Evolutionary conservation across 2,113 vertebrate genomes (phyloP).

Genomic region (Heteronetta atricapilla): DNA sequence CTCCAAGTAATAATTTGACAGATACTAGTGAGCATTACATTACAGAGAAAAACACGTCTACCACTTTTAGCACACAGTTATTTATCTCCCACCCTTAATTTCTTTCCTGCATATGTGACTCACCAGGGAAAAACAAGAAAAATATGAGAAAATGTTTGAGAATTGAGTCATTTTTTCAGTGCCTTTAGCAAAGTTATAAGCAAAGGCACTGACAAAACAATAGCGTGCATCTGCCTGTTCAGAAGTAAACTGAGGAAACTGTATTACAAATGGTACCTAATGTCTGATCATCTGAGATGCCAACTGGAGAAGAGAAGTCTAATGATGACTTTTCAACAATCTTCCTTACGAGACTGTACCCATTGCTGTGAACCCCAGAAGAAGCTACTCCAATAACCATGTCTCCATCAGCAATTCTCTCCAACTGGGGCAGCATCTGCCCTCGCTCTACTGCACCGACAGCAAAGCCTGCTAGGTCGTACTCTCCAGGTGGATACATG

Average conservation of each 20-base stretch:
- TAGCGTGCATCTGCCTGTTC: background rate
- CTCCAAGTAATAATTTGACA: background rate
- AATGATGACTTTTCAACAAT: slow-evolving; percentile 83
- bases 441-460: slow-evolving; percentile 89
- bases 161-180: accelerated
- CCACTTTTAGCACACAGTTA: background rate
- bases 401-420: slow-evolving; percentile 84
- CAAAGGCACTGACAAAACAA: background rate
- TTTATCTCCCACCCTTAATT: background rate
- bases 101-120: background rate
- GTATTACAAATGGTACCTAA: slow-evolving; percentile 76
- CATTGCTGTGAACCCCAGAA: slow-evolving; percentile 96
- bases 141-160: background rate
- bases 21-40: background rate
- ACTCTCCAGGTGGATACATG: slow-evolving; percentile 87
- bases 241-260: background rate
- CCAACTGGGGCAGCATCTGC: slow-evolving; percentile 84
- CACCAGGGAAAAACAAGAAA: background rate
- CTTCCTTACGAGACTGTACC: slow-evolving; percentile 93
- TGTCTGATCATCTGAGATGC: slow-evolving; percentile 76
- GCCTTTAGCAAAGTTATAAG: background rate
- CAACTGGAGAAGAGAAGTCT: slow-evolving; percentile 81
- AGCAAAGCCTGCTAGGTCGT: slow-evolving; percentile 94
- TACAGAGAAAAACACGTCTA: background rate
- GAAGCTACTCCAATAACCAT: slow-evolving; percentile 88